phyloP scores from a whole-genome alignment of 2,888 invertebrate genomes.

The Napeogenes sylphis region DNA sequence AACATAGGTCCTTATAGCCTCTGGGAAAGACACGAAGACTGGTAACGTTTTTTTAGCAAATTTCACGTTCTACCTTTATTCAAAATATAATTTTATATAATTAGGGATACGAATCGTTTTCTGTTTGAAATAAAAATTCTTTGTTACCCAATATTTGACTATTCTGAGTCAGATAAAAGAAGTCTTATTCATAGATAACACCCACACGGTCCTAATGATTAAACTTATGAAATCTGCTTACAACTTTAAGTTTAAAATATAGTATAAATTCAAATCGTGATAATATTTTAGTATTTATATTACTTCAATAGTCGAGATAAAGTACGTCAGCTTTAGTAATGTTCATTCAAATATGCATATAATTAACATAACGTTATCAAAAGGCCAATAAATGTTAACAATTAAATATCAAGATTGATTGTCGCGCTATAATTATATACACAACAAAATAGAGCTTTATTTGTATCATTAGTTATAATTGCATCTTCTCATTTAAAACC shows the following conservation, averaged over 20 bases:
- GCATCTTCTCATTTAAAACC: neutral
- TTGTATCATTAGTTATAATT: neutral
- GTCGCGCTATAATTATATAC: slow-evolving; percentile 1
- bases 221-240: neutral
- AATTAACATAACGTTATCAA: slow-evolving; percentile 5
- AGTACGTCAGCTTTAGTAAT: neutral
- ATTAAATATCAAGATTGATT: slow-evolving; percentile 3
- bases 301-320: neutral
- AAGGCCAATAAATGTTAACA: slow-evolving; percentile 18
- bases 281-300: neutral
- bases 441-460: neutral
- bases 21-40: slow-evolving; percentile 23
- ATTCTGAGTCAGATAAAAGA: slow-evolving; percentile 1
- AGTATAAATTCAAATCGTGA: neutral
- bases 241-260: neutral
- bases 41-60: slow-evolving; percentile 22
- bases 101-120: neutral
- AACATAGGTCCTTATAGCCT: slow-evolving; percentile 27
- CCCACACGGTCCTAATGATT: neutral
- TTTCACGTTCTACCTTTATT: slow-evolving; percentile 1
- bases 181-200: neutral
- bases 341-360: neutral
- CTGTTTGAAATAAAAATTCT: neutral
- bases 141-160: neutral
- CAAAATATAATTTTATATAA: neutral